A percentile compares a stretch with the other conserved stretches of the same genome.
Conservation (phyloP, 2,888 invertebrate genomes). For the Campoplex nolae region DNA sequence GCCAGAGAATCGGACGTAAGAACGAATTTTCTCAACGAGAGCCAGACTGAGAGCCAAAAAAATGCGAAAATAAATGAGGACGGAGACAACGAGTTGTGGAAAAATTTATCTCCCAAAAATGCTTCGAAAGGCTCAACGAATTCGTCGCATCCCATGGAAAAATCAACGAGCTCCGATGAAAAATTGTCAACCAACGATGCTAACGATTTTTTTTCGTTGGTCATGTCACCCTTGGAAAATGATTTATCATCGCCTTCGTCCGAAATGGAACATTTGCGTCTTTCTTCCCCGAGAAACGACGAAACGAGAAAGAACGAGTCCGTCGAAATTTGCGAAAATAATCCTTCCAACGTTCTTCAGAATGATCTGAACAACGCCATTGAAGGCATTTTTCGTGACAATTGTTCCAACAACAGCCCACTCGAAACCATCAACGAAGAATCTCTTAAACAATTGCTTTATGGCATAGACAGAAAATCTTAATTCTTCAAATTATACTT, state of each 20-base stretch:
- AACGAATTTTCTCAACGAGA: constrained; percentile 37
- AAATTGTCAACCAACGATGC: constrained; percentile 74
- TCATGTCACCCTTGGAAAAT: constrained; percentile 85
- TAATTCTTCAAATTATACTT: not conserved
- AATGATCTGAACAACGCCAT: constrained; percentile 68
- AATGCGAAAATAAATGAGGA: constrained; percentile 15
- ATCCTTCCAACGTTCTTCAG: constrained; percentile 60
- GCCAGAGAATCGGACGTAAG: constrained; percentile 75
- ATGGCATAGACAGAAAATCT: constrained; percentile 79
- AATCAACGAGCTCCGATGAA: constrained; percentile 43
- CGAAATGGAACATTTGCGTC: constrained; percentile 88
- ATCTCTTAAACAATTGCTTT: constrained; percentile 85
- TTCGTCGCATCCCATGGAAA: constrained; percentile 24
- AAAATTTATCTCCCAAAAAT: constrained; percentile 19
- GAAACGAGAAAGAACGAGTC: constrained; percentile 63
- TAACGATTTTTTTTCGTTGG: constrained; percentile 84
- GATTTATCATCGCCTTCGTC: constrained; percentile 88
- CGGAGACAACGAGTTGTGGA: constrained; percentile 42
- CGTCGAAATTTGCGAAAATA: constrained; percentile 41
- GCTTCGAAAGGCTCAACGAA: constrained; percentile 36
- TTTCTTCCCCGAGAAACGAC: constrained; percentile 83
- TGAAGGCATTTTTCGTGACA: constrained; percentile 69
- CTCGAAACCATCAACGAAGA: constrained; percentile 85
- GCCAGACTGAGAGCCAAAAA: constrained; percentile 19
- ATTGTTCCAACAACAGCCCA: constrained; percentile 72